Conservation (phyloP, 2,797 vertebrate species). For the Melanotaenia maccullochi region DNA sequence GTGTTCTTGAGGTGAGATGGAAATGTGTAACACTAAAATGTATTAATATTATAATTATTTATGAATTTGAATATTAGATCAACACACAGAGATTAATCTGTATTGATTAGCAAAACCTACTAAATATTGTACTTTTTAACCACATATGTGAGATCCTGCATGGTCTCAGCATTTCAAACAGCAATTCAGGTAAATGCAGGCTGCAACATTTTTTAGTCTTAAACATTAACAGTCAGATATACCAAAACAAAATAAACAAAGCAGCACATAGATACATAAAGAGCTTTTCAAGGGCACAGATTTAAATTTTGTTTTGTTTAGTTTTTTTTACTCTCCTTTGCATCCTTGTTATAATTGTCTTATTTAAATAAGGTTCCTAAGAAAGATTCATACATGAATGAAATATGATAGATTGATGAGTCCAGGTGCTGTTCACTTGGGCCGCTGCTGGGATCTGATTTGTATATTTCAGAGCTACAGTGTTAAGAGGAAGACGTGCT, state of each 20-base stretch:
- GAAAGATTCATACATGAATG: slow-evolving; percentile 27
- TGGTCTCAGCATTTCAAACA: background rate
- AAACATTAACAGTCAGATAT: background rate
- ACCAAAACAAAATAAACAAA: background rate
- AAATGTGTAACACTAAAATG: too few relatives aligned
- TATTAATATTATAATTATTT: too few relatives aligned
- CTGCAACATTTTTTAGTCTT: background rate
- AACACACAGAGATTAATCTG: too few relatives aligned
- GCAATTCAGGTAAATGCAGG: background rate
- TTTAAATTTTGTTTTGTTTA: background rate
- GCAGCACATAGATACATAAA: background rate
- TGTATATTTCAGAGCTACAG: slow-evolving; percentile 62
- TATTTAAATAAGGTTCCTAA: slow-evolving; percentile 30
- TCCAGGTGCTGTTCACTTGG: slow-evolving; percentile 43
- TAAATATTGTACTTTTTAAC: too few relatives aligned
- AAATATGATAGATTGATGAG: slow-evolving; percentile 31
- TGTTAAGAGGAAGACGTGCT: slow-evolving; percentile 61
- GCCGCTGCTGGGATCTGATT: slow-evolving; percentile 55
- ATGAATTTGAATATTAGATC: too few relatives aligned
- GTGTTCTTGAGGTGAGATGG: too few relatives aligned
- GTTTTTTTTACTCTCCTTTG: slow-evolving; percentile 22
- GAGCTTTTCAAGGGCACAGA: slow-evolving; percentile 32
- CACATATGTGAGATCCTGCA: too few relatives aligned
- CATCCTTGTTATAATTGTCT: slow-evolving; percentile 12
- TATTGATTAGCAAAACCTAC: too few relatives aligned